Evolutionary conservation across 2,888 invertebrate genomes (phyloP), one percentile per base, ranked within the genome.

Genomic region (Mechanitis messenoides): DNA sequence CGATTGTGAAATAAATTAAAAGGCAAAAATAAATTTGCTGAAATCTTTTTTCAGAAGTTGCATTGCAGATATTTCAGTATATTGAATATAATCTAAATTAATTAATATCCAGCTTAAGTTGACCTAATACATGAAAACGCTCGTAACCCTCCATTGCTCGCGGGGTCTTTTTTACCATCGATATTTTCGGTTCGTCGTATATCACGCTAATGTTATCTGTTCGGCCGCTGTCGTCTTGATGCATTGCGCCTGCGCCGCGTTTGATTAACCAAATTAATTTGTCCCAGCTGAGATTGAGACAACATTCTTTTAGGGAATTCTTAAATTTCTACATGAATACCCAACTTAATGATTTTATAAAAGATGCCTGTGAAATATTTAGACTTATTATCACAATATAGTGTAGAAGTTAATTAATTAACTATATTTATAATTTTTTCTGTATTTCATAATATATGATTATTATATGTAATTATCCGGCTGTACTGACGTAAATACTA

Each of bases 251-350:
- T 73, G 81, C 78, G 80, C 79, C 74, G 72, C 71, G 71, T 74
- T 82, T 85, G 87, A 87, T 89, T 87, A 86, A 87, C 82, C 73
- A 85, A 87, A 88, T 88, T 88, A 88, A 88, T 89, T 88, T 87
- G 87, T 88, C 83, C 81, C 71, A 70, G 68, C 71, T 69, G 67
- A 69, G 69, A 73, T 73, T 69, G 69, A 69, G 69, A 71, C 71
- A 68, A 71, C 70, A 70, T 71, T 72, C 67, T 70, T 72, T 69
- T 71, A 64, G 69, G 45, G 61, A 58, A 62, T 61, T 63, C 62
- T 59, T 62, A 60, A 58, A 55, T 64, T 54, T 64, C 54, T 57
- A 61, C 46, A 61, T 54, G 57, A 58, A 55, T 57, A 57, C 59
- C 62, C 50, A 31, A 28, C 9, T 50, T 50, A 50, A 50, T 50